These are phyloP conservation scores for Pammene fasciana DNA, from an alignment of 2,888 invertebrate species.

Conservation along the genomic window DNA sequence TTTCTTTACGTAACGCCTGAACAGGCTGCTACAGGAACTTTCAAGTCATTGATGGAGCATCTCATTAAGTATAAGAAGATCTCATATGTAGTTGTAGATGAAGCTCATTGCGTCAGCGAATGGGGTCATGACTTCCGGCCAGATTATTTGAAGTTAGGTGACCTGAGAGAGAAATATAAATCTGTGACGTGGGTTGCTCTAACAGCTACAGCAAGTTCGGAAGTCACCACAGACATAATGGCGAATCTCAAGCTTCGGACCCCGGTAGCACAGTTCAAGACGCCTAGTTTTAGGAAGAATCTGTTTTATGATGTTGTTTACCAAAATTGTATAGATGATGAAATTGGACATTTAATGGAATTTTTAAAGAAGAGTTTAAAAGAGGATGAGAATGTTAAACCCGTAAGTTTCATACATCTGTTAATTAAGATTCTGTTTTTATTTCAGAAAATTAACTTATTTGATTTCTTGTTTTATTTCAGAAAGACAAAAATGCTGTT, in stretches of 20 bases:
- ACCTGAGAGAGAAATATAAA: conserved; percentile 80
- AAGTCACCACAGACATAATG: conserved; percentile 93
- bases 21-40: conserved; percentile 92
- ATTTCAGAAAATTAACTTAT: too few species aligned
- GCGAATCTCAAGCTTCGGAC: conserved; percentile 87
- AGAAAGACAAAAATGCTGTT: conserved; percentile 87
- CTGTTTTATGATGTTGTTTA: conserved; percentile 97
- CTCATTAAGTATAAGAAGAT: conserved; percentile 90
- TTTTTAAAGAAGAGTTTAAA: conserved; percentile 88
- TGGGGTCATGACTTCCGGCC: conserved; percentile 99
- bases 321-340: conserved; percentile 92
- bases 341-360: conserved; percentile 89
- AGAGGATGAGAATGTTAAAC: conserved; percentile 78
- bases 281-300: conserved; percentile 95
- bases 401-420: conserved; percentile 59
- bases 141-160: conserved; percentile 95
- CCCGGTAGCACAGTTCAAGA: conserved; percentile 89
- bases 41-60: conserved; percentile 87
- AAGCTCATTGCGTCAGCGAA: conserved; percentile 98
- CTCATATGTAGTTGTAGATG: conserved; percentile 97
- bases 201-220: conserved; percentile 94
- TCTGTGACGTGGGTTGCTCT: conserved; percentile 94
- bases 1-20: conserved; percentile 98
- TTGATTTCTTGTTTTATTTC: conserved; percentile 49
- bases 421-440: too few species aligned